These are phyloP conservation scores for Gopherus flavomarginatus DNA, from an alignment of 2,113 vertebrate species.

Conservation along the genomic window DNA sequence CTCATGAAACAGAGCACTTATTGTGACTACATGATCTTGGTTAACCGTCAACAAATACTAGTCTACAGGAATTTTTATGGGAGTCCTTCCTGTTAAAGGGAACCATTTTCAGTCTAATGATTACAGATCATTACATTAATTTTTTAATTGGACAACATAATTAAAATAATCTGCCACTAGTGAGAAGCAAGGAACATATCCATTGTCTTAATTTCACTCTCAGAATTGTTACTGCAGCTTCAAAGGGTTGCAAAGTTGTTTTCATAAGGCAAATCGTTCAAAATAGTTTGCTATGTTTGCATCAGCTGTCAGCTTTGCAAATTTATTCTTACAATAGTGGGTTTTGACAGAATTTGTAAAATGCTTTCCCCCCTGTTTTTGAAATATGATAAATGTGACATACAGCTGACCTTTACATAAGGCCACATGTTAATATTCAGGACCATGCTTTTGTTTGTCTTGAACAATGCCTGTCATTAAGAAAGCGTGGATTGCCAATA, in stretches of 20 bases:
- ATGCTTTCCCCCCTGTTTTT: slow-evolving; percentile 68
- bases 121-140: slow-evolving; percentile 70
- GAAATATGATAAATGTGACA: slow-evolving; percentile 87
- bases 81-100: slow-evolving; percentile 14
- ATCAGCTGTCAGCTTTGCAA: slow-evolving; percentile 64
- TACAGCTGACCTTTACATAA: slow-evolving; percentile 79
- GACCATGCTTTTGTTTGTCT: slow-evolving; percentile 83
- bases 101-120: slow-evolving; percentile 64
- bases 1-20: not conserved
- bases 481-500: slow-evolving; percentile 83
- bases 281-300: slow-evolving; percentile 34
- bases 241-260: slow-evolving; percentile 47
- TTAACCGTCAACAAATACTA: not conserved
- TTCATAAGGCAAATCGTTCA: slow-evolving; percentile 49
- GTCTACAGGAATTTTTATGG: not conserved
- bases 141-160: slow-evolving; percentile 64
- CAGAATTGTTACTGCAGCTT: slow-evolving; percentile 20
- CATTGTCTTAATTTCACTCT: slow-evolving; percentile 24
- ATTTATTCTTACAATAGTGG: slow-evolving; percentile 69
- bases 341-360: slow-evolving; percentile 79
- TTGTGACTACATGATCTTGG: not conserved
- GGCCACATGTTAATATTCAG: slow-evolving; percentile 83
- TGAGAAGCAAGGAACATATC: slow-evolving; percentile 45
- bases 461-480: slow-evolving; percentile 86
- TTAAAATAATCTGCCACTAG: slow-evolving; percentile 53